A percentile compares a stretch with the other conserved stretches of the same genome.
Evolutionary conservation across 35 echinoderm and acorn worm genomes (phyloP).

Genomic region (Lytechinus variegatus): DNA sequence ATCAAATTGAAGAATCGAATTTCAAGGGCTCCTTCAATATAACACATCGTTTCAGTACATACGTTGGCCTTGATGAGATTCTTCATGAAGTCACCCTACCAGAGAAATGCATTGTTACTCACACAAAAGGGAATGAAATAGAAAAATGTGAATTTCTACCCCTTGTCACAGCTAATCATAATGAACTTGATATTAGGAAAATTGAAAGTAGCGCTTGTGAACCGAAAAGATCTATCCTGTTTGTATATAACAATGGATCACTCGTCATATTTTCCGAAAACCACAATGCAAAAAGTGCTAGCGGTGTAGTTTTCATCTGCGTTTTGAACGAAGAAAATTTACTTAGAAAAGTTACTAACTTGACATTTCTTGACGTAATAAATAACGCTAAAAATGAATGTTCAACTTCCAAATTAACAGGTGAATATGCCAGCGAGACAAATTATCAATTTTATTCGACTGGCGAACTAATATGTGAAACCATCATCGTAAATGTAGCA

Average conservation of each 20-base stretch:
- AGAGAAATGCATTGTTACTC: background rate
- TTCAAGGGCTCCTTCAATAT: background rate
- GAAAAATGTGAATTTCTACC: background rate
- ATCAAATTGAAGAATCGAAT: background rate
- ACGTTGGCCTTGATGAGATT: background rate
- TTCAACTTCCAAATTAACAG: no score
- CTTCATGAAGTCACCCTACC: background rate
- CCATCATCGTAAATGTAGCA: background rate
- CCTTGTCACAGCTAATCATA: background rate
- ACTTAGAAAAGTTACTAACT: background rate
- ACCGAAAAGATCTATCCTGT: background rate
- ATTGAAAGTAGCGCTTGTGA: background rate
- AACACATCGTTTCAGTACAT: background rate
- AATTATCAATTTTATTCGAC: no score
- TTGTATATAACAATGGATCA: background rate
- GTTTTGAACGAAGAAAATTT: background rate
- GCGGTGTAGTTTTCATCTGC: background rate
- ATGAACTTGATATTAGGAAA: background rate
- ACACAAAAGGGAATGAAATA: background rate
- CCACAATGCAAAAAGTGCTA: background rate
- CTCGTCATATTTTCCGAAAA: background rate
- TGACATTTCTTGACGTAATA: background rate
- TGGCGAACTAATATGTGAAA: background rate
- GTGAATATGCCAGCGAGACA: no score
- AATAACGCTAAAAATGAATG: background rate